Conservation (phyloP, 2,113 vertebrate genomes). For the Solenodon paradoxus region DNA sequence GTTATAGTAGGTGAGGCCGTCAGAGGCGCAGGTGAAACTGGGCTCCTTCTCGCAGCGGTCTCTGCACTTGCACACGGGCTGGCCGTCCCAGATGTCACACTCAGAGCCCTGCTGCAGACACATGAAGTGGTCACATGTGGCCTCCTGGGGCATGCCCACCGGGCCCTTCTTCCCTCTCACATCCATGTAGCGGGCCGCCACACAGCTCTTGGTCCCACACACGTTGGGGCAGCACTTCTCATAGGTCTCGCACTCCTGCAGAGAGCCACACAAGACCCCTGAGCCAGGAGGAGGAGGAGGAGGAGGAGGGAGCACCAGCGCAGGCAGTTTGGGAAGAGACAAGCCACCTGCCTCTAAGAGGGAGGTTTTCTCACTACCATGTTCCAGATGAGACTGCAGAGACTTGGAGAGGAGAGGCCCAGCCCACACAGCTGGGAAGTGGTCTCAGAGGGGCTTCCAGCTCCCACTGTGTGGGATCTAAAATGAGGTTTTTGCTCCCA, state of each 20-base stretch:
- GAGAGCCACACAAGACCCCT: background rate
- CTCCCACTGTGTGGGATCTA: background rate
- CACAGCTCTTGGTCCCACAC: slow-evolving; percentile 94
- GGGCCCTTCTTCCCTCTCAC: slow-evolving; percentile 90
- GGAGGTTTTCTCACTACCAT: background rate
- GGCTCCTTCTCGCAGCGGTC: slow-evolving; percentile 97
- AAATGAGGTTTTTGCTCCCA: background rate
- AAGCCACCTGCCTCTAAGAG: no score
- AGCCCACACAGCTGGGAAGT: background rate
- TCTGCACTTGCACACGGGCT: slow-evolving; percentile 94
- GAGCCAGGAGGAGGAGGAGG: background rate
- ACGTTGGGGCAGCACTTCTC: slow-evolving; percentile 99
- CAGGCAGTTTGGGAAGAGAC: background rate
- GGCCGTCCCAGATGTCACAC: slow-evolving; percentile 96
- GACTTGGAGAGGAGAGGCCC: background rate
- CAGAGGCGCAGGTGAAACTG: slow-evolving; percentile 96
- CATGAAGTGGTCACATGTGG: slow-evolving; percentile 92
- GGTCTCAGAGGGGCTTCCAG: background rate
- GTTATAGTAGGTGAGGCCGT: slow-evolving; percentile 98
- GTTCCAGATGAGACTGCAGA: background rate
- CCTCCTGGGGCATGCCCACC: slow-evolving; percentile 90
- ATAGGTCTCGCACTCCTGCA: slow-evolving; percentile 93
- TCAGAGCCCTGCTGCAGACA: slow-evolving; percentile 96
- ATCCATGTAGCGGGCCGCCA: slow-evolving; percentile 92
- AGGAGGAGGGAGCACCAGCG: rapidly evolving